Base-by-base conservation (phyloP, 2,888 invertebrate genomes). In the Limnephilus auricula region DNA sequence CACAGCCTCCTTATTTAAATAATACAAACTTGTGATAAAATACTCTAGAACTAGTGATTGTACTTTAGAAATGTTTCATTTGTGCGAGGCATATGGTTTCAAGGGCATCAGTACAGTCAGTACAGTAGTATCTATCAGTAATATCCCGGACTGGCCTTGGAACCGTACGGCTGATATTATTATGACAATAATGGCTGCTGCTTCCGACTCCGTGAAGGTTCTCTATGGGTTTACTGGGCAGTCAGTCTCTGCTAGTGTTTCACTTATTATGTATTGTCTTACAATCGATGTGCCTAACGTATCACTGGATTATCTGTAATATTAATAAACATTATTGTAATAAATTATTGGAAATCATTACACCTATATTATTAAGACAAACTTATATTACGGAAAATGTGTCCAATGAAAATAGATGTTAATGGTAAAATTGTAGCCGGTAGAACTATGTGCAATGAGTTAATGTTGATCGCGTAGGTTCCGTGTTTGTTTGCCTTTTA, bases 221-320 rank as follows among this genome's bases (percentile, higher is more conserved):
- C 89, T 91, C 91, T 92, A 50, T 88, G 90, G 91, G 89, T 79
- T 85, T 90, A 84, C 90, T 90, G 79, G 89, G 82, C 83, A 32
- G 83, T 18, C 15, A 34, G 79, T 31, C 86, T 79, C 79, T 34
- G 65, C 83, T 85, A 89, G 88, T 92, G 90, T 90, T 88, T 90
- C 92, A 91, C 86, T 90, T 89, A 92, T 90, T 88, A 88, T 88
- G 37, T 88, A 93, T 92, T 92, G 92, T 92, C 92, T 93, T 96
- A 96, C 95, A 96, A 96, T 96, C 95, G 96, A 96, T 96, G 96
- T 96, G 96, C 96, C 96, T 96, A 96, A 95, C 96, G 96, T 96
- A 95, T 95, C 95, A 94, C 94, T 95, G 94, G 95, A 95, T 92
- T 92, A 92, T 92, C 91, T 93, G 78, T 92, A 93, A 92, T 92